These are phyloP conservation scores for Pocillopora verrucosa DNA, from an alignment of 64 coral and sea anemone genomes.

Conservation along the genomic window DNA sequence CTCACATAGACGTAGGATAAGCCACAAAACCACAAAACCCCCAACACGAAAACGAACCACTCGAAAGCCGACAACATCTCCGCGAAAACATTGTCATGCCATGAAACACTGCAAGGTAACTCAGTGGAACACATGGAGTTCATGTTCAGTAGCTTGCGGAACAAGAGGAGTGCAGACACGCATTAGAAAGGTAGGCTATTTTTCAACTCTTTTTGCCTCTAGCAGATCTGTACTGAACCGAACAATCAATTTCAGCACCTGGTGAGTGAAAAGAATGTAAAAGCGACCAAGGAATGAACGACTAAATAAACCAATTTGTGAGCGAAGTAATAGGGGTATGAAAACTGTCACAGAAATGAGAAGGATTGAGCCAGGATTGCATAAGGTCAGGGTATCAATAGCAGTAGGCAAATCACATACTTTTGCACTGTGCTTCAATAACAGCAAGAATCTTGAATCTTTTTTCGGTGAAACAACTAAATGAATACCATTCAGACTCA, in stretches of 20 bases:
- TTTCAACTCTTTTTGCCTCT: not conserved
- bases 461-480: too few species aligned
- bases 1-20: not conserved
- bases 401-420: too few species aligned
- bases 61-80: too few species aligned
- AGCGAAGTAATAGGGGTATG: not conserved
- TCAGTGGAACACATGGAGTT: not conserved
- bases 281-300: not conserved
- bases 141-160: conserved; percentile 9
- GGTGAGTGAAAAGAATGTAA: not conserved
- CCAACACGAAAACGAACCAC: not conserved
- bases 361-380: too few species aligned
- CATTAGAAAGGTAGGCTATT: not conserved
- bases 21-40: not conserved
- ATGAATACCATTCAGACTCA: too few species aligned
- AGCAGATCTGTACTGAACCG: not conserved
- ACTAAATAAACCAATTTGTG: too few species aligned
- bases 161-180: not conserved
- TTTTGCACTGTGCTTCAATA: too few species aligned
- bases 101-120: not conserved
- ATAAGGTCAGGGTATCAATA: too few species aligned
- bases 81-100: not conserved
- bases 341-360: not conserved
- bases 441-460: too few species aligned
- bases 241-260: not conserved